phyloP scores from a whole-genome alignment of 2,888 invertebrate genomes.

The Dryobota labecula region DNA sequence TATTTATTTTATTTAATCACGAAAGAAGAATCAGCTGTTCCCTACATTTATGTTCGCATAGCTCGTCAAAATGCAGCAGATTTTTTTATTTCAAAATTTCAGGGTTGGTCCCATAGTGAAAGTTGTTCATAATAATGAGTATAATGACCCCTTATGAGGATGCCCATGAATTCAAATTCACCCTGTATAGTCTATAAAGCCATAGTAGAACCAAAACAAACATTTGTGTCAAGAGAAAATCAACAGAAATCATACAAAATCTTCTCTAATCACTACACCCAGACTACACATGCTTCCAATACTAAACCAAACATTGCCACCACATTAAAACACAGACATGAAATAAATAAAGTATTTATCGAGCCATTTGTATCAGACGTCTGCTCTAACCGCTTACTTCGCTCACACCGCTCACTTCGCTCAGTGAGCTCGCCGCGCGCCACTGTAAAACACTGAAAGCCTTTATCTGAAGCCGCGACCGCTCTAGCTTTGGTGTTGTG shows the following conservation, averaged over 20 bases:
- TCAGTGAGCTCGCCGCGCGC: conserved; percentile 47
- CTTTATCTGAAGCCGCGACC: conserved; percentile 68
- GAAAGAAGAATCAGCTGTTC: no score
- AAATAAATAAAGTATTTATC: conserved; percentile 60
- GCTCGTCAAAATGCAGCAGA: no score
- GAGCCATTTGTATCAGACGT: conserved; percentile 58
- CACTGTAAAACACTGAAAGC: conserved; percentile 68
- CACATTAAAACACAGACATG: conserved; percentile 44
- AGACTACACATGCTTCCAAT: conserved; percentile 4
- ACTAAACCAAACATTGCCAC: conserved; percentile 8
- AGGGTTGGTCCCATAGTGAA: no score
- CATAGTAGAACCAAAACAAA: background rate
- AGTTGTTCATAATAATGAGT: no score
- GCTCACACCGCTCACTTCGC: conserved; percentile 43
- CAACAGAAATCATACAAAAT: background rate
- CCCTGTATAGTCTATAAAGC: no score
- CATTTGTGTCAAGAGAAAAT: background rate
- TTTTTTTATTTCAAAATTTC: no score
- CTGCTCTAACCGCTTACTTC: conserved; percentile 60
- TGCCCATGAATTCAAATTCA: no score
- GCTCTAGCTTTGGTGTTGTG: conserved; percentile 50
- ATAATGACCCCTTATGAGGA: no score
- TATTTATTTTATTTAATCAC: no score
- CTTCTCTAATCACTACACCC: background rate
- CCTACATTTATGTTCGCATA: no score